Base-by-base conservation (phyloP, 2,888 invertebrate species). In the Diabrotica balteata region DNA sequence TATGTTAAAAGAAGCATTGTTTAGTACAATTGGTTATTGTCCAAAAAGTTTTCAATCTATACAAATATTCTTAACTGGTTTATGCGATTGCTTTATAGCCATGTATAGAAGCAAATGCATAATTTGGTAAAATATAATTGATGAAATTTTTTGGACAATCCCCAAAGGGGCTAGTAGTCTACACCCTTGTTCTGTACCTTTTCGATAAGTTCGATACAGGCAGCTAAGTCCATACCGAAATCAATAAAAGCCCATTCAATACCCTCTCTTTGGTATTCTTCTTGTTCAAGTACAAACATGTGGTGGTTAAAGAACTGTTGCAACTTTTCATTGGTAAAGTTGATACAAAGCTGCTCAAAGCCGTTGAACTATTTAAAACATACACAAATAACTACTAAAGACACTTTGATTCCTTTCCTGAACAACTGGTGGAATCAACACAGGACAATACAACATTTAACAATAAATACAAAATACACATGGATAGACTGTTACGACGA, bases 291-390 rank as follows among this genome's bases (percentile, higher is more conserved):
- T 77, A 95, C 93, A 86, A 95, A 95, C 95, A 95, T 95, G 88
- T 95, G 92, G 84, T 95, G 94, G 86, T 95, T 95, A 91, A 95
- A 95, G 90, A 95, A 95, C 87, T 95, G 95, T 87, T 95, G 95
- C 81, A 95, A 89, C 85, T 94, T 93, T 88, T 95, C 95, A 86
- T 95, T 95, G 84, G 95, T 95, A 88, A 94, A 95, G 89, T 95
- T 95, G 90, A 95, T 95, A 87, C 94, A 95, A 83, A 95, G 89
- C 88, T 95, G 95, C 88, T 95, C 94, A 88, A 95, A 95, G 85
- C 94, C 92, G 88, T 95, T 95, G 88, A 85, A 90, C 90, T 91
- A 88, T 86, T 75, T 75, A 77, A 79, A 75, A 79, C 77, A 82
- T 71, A 77, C 75, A 78, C 73, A 77, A 67, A 72, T 57, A 74